Evolutionary conservation across 30 jellyfish, hydroid and myxozoan genomes (phyloP).

Genomic region (Sanderia malayensis): DNA sequence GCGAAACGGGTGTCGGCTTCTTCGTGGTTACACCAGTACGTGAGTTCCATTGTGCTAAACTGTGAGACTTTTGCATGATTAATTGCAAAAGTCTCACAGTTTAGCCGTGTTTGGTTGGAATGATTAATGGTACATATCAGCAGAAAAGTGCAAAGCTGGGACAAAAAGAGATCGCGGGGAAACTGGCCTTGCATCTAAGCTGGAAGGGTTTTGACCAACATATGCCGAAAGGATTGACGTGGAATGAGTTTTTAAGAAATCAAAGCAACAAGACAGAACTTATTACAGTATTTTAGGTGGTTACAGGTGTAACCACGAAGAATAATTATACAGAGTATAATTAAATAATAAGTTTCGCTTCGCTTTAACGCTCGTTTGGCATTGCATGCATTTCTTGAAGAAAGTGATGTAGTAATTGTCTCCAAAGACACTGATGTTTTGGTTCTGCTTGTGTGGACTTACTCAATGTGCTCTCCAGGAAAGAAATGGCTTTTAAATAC

Average conservation of each 20-base stretch:
- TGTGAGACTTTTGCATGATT: not conserved
- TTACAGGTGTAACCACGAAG: not conserved
- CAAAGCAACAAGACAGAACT: no score
- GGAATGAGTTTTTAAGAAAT: no score
- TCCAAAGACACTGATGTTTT: conserved; percentile 38
- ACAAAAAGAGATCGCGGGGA: no score
- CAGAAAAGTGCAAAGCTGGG: no score
- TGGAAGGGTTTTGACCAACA: no score
- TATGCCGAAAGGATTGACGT: no score
- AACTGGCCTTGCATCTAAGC: no score
- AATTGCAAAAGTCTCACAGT: not conserved
- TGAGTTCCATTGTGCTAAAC: not conserved
- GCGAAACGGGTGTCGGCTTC: not conserved
- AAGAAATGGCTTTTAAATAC: conserved; percentile 22
- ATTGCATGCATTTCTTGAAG: not conserved
- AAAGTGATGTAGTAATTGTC: conserved; percentile 13
- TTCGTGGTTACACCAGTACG: not conserved
- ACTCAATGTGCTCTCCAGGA: conserved; percentile 13
- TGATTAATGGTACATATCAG: no score
- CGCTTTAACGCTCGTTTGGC: not conserved
- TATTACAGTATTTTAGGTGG: not conserved
- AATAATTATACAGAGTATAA: no score
- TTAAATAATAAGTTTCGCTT: no score
- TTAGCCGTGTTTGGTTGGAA: no score
- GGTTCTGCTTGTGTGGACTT: conserved; percentile 29